These are phyloP conservation scores for Hermaeophaga mercurialis DNA, from an alignment of 2,888 invertebrate species.

Conservation along the genomic window DNA sequence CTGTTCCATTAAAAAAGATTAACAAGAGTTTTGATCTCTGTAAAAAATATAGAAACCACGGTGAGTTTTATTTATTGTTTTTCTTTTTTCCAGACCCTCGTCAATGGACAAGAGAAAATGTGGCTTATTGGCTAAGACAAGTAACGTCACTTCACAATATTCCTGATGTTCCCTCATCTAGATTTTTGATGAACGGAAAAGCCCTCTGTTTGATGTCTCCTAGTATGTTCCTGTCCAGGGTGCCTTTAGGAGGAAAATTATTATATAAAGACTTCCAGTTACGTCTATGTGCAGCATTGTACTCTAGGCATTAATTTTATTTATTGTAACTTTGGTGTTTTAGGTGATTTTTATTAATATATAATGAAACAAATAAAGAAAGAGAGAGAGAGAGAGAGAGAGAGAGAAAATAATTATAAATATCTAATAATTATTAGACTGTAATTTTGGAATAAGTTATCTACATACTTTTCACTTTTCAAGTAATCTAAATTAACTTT, in stretches of 20 bases:
- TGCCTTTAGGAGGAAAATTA: constrained; percentile 70
- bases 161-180: constrained; percentile 62
- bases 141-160: constrained; percentile 65
- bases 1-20: too few species aligned
- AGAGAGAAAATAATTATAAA: too few species aligned
- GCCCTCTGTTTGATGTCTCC: constrained; percentile 78
- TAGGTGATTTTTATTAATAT: constrained; percentile 4
- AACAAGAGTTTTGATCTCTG: too few species aligned
- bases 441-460: too few species aligned
- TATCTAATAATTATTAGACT: too few species aligned
- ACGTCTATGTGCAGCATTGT: constrained; percentile 71
- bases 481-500: too few species aligned
- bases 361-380: neutral
- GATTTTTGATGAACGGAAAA: constrained; percentile 83
- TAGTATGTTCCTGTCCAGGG: constrained; percentile 74
- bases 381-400: neutral
- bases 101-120: constrained; percentile 72
- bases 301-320: constrained; percentile 47
- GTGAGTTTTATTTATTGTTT: neutral
- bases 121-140: constrained; percentile 67
- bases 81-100: constrained; percentile 66
- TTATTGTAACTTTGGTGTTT: neutral
- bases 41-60: too few species aligned
- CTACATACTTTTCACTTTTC: too few species aligned
- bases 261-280: constrained; percentile 74